Evolutionary conservation across 2,888 invertebrate species (phyloP), one percentile per base, ranked within the genome.

Genomic region (Ptilodon capucinus): DNA sequence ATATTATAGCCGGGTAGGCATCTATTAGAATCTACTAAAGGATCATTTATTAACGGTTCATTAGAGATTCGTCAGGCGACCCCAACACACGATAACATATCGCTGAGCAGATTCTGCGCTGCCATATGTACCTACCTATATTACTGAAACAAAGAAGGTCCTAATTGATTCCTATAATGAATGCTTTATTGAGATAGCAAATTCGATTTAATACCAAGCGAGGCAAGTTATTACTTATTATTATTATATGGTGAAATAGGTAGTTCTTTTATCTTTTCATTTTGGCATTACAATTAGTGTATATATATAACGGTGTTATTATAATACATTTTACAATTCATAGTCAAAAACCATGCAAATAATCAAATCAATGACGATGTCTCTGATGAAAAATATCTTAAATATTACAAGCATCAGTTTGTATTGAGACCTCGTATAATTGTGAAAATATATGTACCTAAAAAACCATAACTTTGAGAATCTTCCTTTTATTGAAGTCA

Each of bases 31-130:
- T 57, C 51, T 68, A 66, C 65, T 65, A 67, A 64, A 59, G 68
- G 64, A 58, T 54, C 60, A 58, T 65, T 53, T 70, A 67, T 67
- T 76, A 69, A 74, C 79, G 72, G 72, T 68, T 81, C 76, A 79
- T 79, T 80, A 76, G 71, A 69, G 66, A 77, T 79, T 75, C 71
- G 62, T 66, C 64, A 64, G 67, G 67, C 67, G 67, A 62, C 56
- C 65, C 60, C 56, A 54, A 49, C 60, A 48, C 59, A 52, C 63
- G 69, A 74, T 74, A 71, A 74, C 68, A 68, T 73, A 72, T 70
- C 64, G 64, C 64, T 68, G 65, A 75, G 71, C 69, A 65, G 72
- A 69, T 1, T 32, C 69, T 63, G 53, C 44, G 48, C 49, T 53
- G 46, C 42, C 55, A 57, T n/a, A n/a, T n/a, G n/a, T n/a, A n/a